Evolutionary conservation across 35 echinoderm and acorn worm species (phyloP).

Genomic region (Apostichopus californicus): DNA sequence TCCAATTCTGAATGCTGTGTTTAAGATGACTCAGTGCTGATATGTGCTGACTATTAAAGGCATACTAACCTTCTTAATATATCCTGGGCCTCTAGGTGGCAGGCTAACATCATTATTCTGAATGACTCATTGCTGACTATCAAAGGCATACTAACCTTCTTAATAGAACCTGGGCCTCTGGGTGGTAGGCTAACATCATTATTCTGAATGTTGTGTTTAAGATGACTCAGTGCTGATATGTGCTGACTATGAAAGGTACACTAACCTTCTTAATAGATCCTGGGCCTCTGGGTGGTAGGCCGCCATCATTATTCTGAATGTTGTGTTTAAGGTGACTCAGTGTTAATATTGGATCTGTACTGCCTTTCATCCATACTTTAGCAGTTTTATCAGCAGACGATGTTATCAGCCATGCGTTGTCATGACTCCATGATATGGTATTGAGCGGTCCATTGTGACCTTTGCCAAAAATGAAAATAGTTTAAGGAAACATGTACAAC

Average conservation of each 20-base stretch:
- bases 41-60: neutral
- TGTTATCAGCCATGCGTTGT: conserved; percentile 81
- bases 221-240: neutral
- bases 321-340: conserved; percentile 36
- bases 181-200: neutral
- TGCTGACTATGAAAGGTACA: neutral
- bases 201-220: neutral
- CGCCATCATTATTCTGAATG: neutral
- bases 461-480: neutral
- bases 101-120: neutral
- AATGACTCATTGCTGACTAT: neutral
- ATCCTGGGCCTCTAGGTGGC: conserved; percentile 31
- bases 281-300: conserved; percentile 39
- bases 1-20: no score
- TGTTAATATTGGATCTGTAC: conserved; percentile 76
- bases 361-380: conserved; percentile 72
- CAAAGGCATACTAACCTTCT: neutral
- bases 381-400: conserved; percentile 92
- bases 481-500: no score
- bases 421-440: conserved; percentile 82
- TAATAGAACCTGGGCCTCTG: conserved; percentile 10
- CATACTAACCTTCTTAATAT: neutral
- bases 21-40: neutral
- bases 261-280: neutral
- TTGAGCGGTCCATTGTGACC: conserved; percentile 88